Base-by-base conservation (phyloP, 1,140 invertebrate species). In the Hydropsyche tenuis region DNA sequence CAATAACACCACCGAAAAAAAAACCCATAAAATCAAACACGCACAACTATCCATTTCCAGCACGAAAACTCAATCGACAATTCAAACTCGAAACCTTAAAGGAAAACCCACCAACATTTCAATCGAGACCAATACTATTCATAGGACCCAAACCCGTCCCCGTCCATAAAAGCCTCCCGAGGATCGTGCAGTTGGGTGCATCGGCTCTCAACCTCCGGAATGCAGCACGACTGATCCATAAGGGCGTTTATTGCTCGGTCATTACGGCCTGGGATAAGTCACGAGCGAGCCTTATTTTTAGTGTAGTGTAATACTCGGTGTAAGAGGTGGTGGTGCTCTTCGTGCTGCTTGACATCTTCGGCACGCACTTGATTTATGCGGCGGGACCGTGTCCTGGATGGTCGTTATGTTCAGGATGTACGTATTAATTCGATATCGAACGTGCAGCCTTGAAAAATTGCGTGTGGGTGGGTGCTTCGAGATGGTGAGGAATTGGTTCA, bases 291-390 rank as follows among this genome's bases (percentile, higher is more conserved):
- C 23, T 60, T 22, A 22, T 22, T 12, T 60, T 60, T 25, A 1
- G 23, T 25, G 9, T 60, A 14, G 48, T 2, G 48, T n/a, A n/a
- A 18, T 53, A 6, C 48, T 9, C 30, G 30, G 3, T 37, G 30
- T 37, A 9, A 37, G 30, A 9, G 3, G 9, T 4, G 30, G 9
- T 37, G 30, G 30, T 37, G 3, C 9, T 37, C 3, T 37, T 37
- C 30, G 30, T 37, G 30, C 9, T 37, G 30, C 20, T 53, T n/a
- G 48, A 53, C 16, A 18, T 53, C 48, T 53, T 53, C 48, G 48
- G 48, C 48, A 53, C 48, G 48, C 48, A 53, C 48, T 16, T 53
- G 48, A 53, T 53, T 53, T 53, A 53, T 53, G 16, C 12, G 46
- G n/a, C 46, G 46, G 18, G 48, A 53, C n/a, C 48, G 48, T 53